Conservation (phyloP, 2,888 invertebrate genomes). For the Amblyjoppa fuscipennis region DNA sequence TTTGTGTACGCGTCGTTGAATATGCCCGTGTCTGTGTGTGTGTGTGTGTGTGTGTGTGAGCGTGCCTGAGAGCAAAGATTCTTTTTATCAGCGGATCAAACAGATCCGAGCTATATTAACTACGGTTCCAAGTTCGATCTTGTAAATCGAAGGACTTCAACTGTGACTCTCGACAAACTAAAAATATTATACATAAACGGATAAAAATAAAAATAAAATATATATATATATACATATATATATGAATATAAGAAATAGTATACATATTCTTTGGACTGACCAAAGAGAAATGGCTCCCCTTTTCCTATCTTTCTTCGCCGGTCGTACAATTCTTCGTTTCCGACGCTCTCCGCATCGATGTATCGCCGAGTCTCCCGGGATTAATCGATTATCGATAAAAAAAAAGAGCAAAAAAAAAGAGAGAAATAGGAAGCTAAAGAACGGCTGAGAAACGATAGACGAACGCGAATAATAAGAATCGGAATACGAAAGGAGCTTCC, state of each 20-base stretch:
- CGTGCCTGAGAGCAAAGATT: slow-evolving; percentile 46
- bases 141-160: slow-evolving; percentile 50
- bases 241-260: slow-evolving; percentile 1
- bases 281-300: slow-evolving; percentile 25
- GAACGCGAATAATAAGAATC: slow-evolving; percentile 16
- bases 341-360: slow-evolving; percentile 37
- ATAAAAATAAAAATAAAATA: neutral
- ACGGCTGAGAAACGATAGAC: slow-evolving; percentile 13
- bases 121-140: slow-evolving; percentile 62
- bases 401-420: slow-evolving; percentile 21
- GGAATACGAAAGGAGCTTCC: slow-evolving; percentile 20
- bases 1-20: slow-evolving; percentile 42
- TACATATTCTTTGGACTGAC: slow-evolving; percentile 43
- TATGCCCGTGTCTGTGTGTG: slow-evolving; percentile 1
- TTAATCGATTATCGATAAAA: slow-evolving; percentile 59
- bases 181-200: slow-evolving; percentile 15
- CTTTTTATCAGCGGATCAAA: slow-evolving; percentile 23
- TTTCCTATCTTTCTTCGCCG: slow-evolving; percentile 36
- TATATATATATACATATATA: slow-evolving; percentile 12
- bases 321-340: slow-evolving; percentile 13
- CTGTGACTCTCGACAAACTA: slow-evolving; percentile 49
- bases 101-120: slow-evolving; percentile 37
- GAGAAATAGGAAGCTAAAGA: neutral
- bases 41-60: neutral
- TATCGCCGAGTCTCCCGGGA: slow-evolving; percentile 33